A percentile compares a stretch with the other conserved stretches of the same genome.
Conservation (phyloP, 2,888 invertebrate species). For the Scaptomyza reducta region DNA sequence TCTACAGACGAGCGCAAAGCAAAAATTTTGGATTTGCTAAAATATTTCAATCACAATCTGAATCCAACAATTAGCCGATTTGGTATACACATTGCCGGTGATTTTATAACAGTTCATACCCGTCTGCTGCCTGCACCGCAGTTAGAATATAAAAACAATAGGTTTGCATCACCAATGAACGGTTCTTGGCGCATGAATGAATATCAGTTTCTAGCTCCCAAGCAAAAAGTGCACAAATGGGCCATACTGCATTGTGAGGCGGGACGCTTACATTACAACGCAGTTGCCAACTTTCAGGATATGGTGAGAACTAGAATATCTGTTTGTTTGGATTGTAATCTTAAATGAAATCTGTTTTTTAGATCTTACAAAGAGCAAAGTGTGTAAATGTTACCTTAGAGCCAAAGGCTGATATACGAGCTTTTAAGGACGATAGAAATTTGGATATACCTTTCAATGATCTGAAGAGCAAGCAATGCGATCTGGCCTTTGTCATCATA, state of each 20-base stretch:
- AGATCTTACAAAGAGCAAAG: conserved; percentile 19
- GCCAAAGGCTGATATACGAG: conserved; percentile 30
- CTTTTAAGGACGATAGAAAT: conserved; percentile 42
- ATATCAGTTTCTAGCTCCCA: conserved; percentile 48
- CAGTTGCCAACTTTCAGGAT: conserved; percentile 26
- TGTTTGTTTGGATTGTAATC: background rate
- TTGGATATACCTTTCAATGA: conserved; percentile 57
- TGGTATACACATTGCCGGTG: conserved; percentile 89
- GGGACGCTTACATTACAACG: conserved; percentile 33
- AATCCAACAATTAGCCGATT: conserved; percentile 89
- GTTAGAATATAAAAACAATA: conserved; percentile 86
- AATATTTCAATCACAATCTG: conserved; percentile 72
- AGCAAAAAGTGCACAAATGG: conserved; percentile 68
- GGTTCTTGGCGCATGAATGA: conserved; percentile 75
- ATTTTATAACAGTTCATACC: conserved; percentile 91
- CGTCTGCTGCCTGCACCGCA: conserved; percentile 91
- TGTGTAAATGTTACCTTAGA: conserved; percentile 64
- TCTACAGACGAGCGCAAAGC: conserved; percentile 89
- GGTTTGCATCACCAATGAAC: conserved; percentile 40
- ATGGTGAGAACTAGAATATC: conserved; percentile 31
- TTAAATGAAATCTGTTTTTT: background rate
- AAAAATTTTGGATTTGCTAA: conserved; percentile 89
- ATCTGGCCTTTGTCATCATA: conserved; percentile 88
- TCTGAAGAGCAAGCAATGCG: conserved; percentile 77
- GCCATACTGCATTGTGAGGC: conserved; percentile 62